A percentile compares a stretch with the other conserved stretches of the same genome.
phyloP scores from a whole-genome alignment of 2,797 vertebrate species.

The Rhinogobio ventralis region DNA sequence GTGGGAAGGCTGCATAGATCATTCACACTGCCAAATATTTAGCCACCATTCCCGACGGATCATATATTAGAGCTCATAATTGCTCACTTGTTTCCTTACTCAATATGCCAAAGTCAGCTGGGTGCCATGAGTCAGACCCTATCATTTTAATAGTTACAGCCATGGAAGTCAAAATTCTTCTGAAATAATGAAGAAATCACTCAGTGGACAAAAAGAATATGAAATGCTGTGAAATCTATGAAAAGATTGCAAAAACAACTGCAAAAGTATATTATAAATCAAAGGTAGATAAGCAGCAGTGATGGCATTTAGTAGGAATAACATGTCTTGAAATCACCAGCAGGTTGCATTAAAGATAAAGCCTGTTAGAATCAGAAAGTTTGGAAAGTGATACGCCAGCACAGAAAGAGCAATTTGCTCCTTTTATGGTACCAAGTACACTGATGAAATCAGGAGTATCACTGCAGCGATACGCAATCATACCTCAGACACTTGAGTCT shows the following conservation, averaged over 20 bases:
- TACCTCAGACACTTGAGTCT: constrained; percentile 33
- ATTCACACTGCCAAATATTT: constrained; percentile 30
- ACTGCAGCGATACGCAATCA: constrained; percentile 41
- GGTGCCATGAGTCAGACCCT: background rate
- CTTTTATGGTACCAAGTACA: constrained; percentile 50
- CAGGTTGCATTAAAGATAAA: constrained; percentile 21
- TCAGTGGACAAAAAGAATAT: background rate
- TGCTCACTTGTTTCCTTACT: constrained; percentile 26
- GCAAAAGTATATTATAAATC: background rate
- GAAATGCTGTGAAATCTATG: background rate
- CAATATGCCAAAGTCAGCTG: constrained; percentile 8
- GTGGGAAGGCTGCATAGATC: background rate
- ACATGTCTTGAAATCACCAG: background rate
- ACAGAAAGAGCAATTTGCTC: constrained; percentile 52
- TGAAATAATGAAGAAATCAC: background rate
- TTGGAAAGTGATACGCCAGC: background rate
- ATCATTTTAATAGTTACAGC: constrained; percentile 10
- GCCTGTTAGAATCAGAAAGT: background rate
- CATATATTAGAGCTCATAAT: constrained; percentile 19
- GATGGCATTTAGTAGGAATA: constrained; percentile 4
- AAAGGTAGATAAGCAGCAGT: background rate
- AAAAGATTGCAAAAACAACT: background rate
- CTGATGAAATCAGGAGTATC: constrained; percentile 58
- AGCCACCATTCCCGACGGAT: background rate
- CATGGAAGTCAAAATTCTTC: constrained; percentile 3